A percentile compares a stretch with the other conserved stretches of the same genome.
These are phyloP conservation scores for Rhyzopertha dominica DNA, from an alignment of 1,140 invertebrate genomes.

Conservation along the genomic window DNA sequence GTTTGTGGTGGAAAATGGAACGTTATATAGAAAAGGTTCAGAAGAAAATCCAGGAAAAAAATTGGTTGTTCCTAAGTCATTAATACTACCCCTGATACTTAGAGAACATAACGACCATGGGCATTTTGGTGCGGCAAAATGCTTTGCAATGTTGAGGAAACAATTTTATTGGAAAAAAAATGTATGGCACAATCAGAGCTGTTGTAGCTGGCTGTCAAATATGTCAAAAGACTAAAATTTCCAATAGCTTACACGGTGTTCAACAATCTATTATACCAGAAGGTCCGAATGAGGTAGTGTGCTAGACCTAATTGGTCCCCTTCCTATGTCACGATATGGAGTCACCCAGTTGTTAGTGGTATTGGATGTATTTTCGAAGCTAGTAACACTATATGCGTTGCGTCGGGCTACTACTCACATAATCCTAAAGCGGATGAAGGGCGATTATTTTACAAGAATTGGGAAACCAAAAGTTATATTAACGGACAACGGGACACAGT, in stretches of 20 bases:
- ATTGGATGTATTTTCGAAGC: conserved; percentile 4
- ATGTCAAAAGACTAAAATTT: conserved; percentile 12
- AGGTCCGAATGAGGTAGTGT: conserved; percentile 6
- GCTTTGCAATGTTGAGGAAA: background rate
- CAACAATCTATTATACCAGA: conserved; percentile 2
- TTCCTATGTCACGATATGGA: background rate
- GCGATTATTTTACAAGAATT: conserved; percentile 8
- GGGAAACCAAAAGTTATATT: conserved; percentile 6
- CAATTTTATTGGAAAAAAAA: conserved; percentile 9
- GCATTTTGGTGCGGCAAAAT: conserved; percentile 2
- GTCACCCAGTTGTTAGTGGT: conserved; percentile 8
- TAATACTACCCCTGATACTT: background rate
- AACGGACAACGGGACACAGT: conserved; percentile 9
- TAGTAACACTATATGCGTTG: conserved; percentile 3
- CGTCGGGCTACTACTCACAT: background rate
- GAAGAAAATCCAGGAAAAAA: conserved; percentile 1
- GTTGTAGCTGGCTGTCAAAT: conserved; percentile 4
- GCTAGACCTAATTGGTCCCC: conserved; percentile 9
- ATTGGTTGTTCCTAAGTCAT: background rate
- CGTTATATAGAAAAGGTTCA: background rate
- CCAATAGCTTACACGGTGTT: background rate
- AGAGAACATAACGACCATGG: conserved; percentile 6
- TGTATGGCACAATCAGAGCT: background rate
- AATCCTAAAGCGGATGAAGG: background rate
- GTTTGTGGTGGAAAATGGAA: background rate